Percentiles rank a stretch among this genome's conserved stretches.
Evolutionary conservation across 2,113 vertebrate species (phyloP).

Genomic region (Phoenicopterus ruber): DNA sequence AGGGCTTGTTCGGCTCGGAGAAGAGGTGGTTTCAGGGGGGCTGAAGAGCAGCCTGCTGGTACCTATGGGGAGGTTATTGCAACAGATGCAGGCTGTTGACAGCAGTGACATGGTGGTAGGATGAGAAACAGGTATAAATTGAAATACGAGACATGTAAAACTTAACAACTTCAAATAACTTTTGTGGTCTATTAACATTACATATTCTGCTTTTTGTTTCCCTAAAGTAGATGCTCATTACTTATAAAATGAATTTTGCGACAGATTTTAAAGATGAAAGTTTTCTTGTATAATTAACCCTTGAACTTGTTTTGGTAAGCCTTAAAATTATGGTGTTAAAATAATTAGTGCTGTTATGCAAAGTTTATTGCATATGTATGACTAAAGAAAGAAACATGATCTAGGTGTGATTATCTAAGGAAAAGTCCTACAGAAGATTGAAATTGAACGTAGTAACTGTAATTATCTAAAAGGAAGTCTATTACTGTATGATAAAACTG

Average conservation of each 20-base stretch:
- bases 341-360: constrained; percentile 41
- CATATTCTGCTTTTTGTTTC: not conserved
- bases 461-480: constrained; percentile 72
- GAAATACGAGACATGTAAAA: not conserved
- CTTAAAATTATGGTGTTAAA: constrained; percentile 24
- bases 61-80: not conserved
- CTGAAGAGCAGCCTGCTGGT: not conserved
- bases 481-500: constrained; percentile 77
- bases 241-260: constrained; percentile 21
- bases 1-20: not conserved
- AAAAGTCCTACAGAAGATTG: constrained; percentile 55
- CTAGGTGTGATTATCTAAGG: constrained; percentile 49
- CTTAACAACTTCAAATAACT: not conserved
- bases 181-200: not conserved
- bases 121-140: not conserved
- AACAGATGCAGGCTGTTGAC: not conserved
- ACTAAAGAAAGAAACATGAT: constrained; percentile 58
- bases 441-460: constrained; percentile 59
- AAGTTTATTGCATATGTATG: constrained; percentile 45
- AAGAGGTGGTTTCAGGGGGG: not conserved
- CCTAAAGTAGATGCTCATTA: not conserved
- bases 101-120: not conserved
- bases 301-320: not conserved
- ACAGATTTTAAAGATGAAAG: not conserved
- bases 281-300: constrained; percentile 27